Conservation (phyloP, 2,113 vertebrate genomes). For the Ochotona princeps region DNA sequence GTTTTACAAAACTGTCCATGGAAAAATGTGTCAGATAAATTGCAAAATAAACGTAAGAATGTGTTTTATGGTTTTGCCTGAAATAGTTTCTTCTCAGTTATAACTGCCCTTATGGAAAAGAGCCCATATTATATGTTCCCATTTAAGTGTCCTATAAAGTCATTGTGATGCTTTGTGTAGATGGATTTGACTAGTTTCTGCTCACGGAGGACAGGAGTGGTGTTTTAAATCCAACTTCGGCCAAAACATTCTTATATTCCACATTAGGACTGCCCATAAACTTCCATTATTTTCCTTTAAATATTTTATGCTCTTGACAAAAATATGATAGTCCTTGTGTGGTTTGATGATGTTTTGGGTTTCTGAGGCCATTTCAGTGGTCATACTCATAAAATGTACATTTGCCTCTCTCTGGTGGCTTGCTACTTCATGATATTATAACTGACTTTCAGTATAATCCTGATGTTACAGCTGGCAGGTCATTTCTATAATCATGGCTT, state of each 20-base stretch:
- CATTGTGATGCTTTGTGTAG: slow-evolving; percentile 57
- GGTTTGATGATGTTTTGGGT: slow-evolving; percentile 69
- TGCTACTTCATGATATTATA: neutral
- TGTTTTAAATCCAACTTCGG: slow-evolving; percentile 76
- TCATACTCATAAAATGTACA: slow-evolving; percentile 52
- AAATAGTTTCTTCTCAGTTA: slow-evolving; percentile 75
- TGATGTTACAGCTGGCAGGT: neutral
- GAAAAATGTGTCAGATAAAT: slow-evolving; percentile 56
- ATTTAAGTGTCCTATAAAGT: slow-evolving; percentile 72
- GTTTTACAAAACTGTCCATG: slow-evolving; percentile 65
- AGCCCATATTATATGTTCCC: slow-evolving; percentile 75
- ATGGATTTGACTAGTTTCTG: slow-evolving; percentile 72
- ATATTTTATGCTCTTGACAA: slow-evolving; percentile 78
- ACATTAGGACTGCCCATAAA: slow-evolving; percentile 60
- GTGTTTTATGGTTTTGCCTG: slow-evolving; percentile 64
- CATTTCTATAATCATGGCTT: neutral
- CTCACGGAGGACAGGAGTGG: neutral
- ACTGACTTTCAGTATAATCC: neutral
- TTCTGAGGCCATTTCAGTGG: slow-evolving; percentile 77
- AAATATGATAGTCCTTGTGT: slow-evolving; percentile 78
- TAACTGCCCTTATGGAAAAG: slow-evolving; percentile 65
- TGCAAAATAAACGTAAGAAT: slow-evolving; percentile 65
- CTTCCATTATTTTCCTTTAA: slow-evolving; percentile 82
- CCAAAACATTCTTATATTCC: slow-evolving; percentile 59
- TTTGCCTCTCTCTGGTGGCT: neutral